Percentiles rank a stretch among this genome's conserved stretches.
Evolutionary conservation across 2,888 invertebrate species (phyloP).

Genomic region (Pediacus dermestoides): DNA sequence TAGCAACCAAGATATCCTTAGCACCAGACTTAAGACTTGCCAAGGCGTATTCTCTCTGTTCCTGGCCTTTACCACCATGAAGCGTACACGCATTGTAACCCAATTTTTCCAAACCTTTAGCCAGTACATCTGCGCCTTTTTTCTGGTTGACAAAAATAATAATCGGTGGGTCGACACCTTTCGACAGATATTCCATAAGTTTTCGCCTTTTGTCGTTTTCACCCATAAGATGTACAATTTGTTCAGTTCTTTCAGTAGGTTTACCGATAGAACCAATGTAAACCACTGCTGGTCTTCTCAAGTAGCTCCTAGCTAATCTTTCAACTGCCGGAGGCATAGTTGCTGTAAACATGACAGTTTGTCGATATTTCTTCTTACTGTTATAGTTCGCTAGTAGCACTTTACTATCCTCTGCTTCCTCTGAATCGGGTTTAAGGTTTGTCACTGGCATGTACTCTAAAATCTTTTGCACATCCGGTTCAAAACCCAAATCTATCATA

Average conservation of each 20-base stretch:
- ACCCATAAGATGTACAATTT: constrained; percentile 92
- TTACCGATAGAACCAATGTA: constrained; percentile 92
- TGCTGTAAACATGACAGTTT: constrained; percentile 99
- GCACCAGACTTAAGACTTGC: constrained; percentile 93
- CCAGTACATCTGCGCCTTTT: constrained; percentile 97
- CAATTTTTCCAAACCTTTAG: constrained; percentile 94
- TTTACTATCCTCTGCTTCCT: constrained; percentile 87
- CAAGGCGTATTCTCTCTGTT: constrained; percentile 97
- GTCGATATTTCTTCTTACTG: constrained; percentile 94
- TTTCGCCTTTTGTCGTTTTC: constrained; percentile 97
- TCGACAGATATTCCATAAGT: constrained; percentile 85
- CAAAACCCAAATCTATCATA: constrained; percentile 99
- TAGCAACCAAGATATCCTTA: constrained; percentile 98
- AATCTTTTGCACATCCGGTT: constrained; percentile 96
- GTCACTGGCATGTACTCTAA: constrained; percentile 97
- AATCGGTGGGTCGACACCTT: constrained; percentile 93
- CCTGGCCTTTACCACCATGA: constrained; percentile 99
- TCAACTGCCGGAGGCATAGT: constrained; percentile 99
- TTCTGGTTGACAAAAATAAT: constrained; percentile 99
- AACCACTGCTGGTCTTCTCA: constrained; percentile 94
- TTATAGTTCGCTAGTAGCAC: constrained; percentile 88
- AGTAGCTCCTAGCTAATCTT: constrained; percentile 88
- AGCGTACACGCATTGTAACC: constrained; percentile 95
- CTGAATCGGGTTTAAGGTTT: constrained; percentile 96
- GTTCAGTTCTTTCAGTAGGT: constrained; percentile 96